Percentiles rank a stretch among this genome's conserved stretches.
phyloP scores from a whole-genome alignment of 2,113 vertebrate genomes.

The Piliocolobus tephrosceles region DNA sequence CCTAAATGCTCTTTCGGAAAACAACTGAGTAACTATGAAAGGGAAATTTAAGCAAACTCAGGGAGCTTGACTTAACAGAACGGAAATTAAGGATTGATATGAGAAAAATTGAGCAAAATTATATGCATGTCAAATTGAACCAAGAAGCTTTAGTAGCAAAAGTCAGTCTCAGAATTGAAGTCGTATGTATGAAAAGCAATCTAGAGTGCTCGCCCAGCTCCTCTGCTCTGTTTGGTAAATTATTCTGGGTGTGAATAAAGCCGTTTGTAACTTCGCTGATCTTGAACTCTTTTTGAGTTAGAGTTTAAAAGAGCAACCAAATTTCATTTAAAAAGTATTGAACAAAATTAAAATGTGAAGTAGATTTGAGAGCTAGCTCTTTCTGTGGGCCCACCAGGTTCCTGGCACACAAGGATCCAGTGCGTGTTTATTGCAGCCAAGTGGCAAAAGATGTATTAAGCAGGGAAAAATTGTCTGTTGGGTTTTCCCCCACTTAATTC shows the following conservation, averaged over 20 bases:
- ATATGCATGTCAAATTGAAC: neutral
- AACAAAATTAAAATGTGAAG: neutral
- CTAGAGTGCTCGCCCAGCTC: neutral
- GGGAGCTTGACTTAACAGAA: neutral
- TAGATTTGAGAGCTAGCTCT: neutral
- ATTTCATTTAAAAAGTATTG: neutral
- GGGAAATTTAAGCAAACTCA: neutral
- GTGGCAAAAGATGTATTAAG: neutral
- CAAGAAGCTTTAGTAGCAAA: neutral
- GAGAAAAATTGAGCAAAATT: neutral
- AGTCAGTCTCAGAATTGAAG: neutral
- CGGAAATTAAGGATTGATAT: neutral
- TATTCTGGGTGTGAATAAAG: neutral
- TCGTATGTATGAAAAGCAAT: neutral
- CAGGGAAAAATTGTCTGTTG: neutral
- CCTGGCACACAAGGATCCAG: neutral
- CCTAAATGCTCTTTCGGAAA: neutral
- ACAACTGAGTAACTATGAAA: neutral
- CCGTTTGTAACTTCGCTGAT: neutral
- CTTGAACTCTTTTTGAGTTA: neutral
- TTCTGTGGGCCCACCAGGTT: neutral
- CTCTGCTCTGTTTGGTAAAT: neutral
- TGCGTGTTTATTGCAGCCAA: neutral
- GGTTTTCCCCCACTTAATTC: neutral
- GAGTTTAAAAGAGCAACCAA: neutral